Evolutionary conservation across 1,140 invertebrate genomes (phyloP), one percentile per base, ranked within the genome.

Genomic region (Ceratina japonica): DNA sequence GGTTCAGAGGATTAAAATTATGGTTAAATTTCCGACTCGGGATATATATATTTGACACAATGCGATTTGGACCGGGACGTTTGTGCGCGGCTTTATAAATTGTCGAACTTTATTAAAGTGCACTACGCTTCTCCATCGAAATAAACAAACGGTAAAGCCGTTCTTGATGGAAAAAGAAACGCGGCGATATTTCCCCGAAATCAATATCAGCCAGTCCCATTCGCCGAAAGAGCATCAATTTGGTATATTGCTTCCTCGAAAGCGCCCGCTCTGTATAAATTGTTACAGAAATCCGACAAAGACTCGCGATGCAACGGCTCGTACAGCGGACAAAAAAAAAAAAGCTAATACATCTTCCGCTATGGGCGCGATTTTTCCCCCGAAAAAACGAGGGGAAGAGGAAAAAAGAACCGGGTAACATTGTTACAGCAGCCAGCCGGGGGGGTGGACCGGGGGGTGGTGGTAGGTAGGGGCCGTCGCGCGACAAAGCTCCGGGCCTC

Each of bases 251-350:
- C 65, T 54, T 69, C 18, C 70, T 20, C 20, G 20, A 59, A 24
- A 3, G 24, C 18, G 51, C 18, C 10, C 37, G 37, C 37, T 44
- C 37, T 44, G 24, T 13, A 69, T 27, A 56, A 69, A 27, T 68
- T 22, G 27, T 58, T 7, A 27, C 20, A 58, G 13, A 37, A 64
- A 56, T 75, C 44, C 5, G 54, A 59, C 64, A 69, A 49, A 59
- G 22, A 68, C 63, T 16, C 3, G 3, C 37, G 20, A 16, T 20
- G 18, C 5, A n/a, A 2, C 18, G 62, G 24, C 18, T 31, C 18
- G 12, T 13, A 12, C 3, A n/a, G 37, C 37, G 37, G 37, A 44
- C 37, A 20, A 56, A 20, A 8, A n/a, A n/a, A n/a, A n/a, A 22
- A 22, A 1, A 13, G 44, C 20, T n/a, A 44, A 54, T 15, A 16